Base-by-base conservation (phyloP, 2,888 invertebrate genomes). In the Orthosia cruda region DNA sequence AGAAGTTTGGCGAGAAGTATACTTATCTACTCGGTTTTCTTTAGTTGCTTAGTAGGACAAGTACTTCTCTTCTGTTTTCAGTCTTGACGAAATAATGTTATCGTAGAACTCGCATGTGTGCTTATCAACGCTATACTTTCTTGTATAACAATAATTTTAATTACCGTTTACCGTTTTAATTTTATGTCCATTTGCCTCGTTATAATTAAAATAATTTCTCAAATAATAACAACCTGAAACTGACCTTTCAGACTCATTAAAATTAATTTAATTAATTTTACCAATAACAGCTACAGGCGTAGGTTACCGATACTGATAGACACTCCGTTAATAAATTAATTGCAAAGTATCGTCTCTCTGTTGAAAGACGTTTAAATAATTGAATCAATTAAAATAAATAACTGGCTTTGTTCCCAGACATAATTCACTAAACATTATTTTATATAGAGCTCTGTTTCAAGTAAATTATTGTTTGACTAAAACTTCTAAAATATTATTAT, bases 141-240 rank as follows among this genome's bases (percentile, higher is more conserved):
- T 20, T 15, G 23, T 13, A 16, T 32, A 49, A n/a, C 13, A 58
- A 26, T 20, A 18, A 23, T 13, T 76, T 32, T 47, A 12, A 23
- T n/a, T 3, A 20, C 40, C 20, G 9, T 20, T 15, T 4, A n/a
- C 1, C 13, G 0, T 32, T 26, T 45, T 18, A 13, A 47, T 23
- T 54, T 26, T 13, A 13, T 57, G 32, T 58, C 16, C 45, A 13
- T 15, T 20, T 18, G 49, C n/a, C 18, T 40, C 15, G 13, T 49
- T 61, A 20, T 62, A 63, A 73, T 63, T 63, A 58, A 79, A 77
- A 58, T 52, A 52, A 73, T 40, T 18, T 49, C 20, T 55, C 49
- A 62, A 77, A 59, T 58, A 12, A 5, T 13, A 32, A 50, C n/a
- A 16, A 45, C 16, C 26, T 20, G 40, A 63, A 58, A 69, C 23